Evolutionary conservation across 2,113 vertebrate species (phyloP).

Genomic region (Hemicordylus capensis): DNA sequence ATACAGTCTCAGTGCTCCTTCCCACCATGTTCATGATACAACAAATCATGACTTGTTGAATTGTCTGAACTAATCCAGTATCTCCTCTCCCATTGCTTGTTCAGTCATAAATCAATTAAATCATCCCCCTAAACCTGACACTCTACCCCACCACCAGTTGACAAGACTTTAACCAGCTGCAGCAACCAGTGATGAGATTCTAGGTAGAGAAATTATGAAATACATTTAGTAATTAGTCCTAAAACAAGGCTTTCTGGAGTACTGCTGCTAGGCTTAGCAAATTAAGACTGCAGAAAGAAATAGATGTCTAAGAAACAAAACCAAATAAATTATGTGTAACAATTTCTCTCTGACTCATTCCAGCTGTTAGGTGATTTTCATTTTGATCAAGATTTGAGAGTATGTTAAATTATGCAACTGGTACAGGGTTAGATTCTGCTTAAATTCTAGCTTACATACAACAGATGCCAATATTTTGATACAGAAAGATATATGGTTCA

Average conservation of each 20-base stretch:
- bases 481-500: slow-evolving; percentile 28
- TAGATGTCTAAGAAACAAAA: not conserved
- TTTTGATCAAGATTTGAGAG: not conserved
- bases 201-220: not conserved
- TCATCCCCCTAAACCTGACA: too few relatives aligned
- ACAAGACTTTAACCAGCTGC: not conserved
- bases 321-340: not conserved
- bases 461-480: not conserved
- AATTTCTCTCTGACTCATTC: not conserved
- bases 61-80: too few relatives aligned
- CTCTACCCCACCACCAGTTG: too few relatives aligned
- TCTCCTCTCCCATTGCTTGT: not conserved
- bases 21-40: too few relatives aligned
- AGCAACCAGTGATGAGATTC: not conserved
- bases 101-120: not conserved
- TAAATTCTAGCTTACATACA: not conserved
- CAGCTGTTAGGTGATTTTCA: not conserved
- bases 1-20: too few relatives aligned
- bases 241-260: not conserved
- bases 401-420: not conserved
- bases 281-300: not conserved
- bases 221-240: not conserved
- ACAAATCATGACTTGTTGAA: too few relatives aligned
- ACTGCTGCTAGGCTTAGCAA: not conserved
- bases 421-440: not conserved